These are phyloP conservation scores for Mormyrus proboscirostris DNA, from an alignment of 2,797 vertebrate genomes.

Conservation along the genomic window DNA sequence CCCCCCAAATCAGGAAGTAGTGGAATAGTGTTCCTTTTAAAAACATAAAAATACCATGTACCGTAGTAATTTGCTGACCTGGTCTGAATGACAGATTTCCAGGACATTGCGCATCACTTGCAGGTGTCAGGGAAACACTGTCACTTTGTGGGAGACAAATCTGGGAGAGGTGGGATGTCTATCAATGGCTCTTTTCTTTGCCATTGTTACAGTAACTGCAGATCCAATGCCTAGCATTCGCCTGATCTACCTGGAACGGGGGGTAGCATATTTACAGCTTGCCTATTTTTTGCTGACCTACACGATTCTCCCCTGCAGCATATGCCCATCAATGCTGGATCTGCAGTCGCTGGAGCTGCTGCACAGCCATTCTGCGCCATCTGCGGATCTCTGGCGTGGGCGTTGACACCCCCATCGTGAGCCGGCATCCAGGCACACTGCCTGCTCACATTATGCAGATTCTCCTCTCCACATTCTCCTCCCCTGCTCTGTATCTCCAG, in stretches of 20 bases:
- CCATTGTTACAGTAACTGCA: not conserved
- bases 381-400: not conserved
- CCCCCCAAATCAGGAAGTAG: not conserved
- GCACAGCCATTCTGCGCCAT: not conserved
- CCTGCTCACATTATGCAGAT: not conserved
- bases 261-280: not conserved
- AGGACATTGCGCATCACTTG: not conserved
- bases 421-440: not conserved
- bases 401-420: not conserved
- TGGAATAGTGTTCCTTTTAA: too few species aligned
- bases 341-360: not conserved
- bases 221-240: not conserved
- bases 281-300: not conserved
- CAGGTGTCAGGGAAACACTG: not conserved
- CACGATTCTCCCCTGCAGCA: not conserved
- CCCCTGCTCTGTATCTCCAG: not conserved
- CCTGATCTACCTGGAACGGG: not conserved
- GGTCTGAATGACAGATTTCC: not conserved
- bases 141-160: not conserved
- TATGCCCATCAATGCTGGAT: not conserved
- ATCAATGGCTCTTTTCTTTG: not conserved
- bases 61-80: too few species aligned
- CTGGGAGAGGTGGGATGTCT: not conserved
- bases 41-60: too few species aligned
- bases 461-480: not conserved